Conservation (phyloP, 2,888 invertebrate species). For the Lasioglossum vierecki region DNA sequence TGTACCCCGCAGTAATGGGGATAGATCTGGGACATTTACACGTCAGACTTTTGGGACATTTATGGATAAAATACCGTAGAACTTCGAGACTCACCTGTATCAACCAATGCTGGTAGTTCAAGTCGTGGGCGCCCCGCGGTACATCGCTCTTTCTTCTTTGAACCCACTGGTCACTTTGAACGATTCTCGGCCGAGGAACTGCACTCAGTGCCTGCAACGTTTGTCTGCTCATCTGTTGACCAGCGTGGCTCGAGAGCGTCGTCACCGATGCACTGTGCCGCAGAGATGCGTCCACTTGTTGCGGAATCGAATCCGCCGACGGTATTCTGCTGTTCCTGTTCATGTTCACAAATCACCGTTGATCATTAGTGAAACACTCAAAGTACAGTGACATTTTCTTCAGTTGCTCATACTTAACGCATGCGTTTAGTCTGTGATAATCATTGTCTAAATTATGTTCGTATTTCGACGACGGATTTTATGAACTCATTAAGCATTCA, state of each 20-base stretch:
- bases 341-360: slow-evolving; percentile 42
- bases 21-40: too few species aligned
- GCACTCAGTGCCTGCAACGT: slow-evolving; percentile 90
- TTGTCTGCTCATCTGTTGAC: slow-evolving; percentile 89
- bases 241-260: slow-evolving; percentile 76
- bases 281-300: slow-evolving; percentile 83
- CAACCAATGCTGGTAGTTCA: slow-evolving; percentile 95
- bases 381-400: background rate
- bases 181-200: slow-evolving; percentile 90
- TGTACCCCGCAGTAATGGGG: too few species aligned
- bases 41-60: too few species aligned
- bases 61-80: background rate
- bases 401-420: background rate
- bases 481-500: background rate
- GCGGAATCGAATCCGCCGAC: slow-evolving; percentile 87
- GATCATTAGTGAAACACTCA: background rate
- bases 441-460: background rate
- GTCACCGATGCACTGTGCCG: slow-evolving; percentile 83
- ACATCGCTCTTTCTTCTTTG: slow-evolving; percentile 86
- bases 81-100: slow-evolving; percentile 87
- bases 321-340: slow-evolving; percentile 86
- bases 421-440: background rate
- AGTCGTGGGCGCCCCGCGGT: slow-evolving; percentile 83
- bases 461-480: background rate
- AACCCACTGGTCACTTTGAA: slow-evolving; percentile 90